Conservation (phyloP, 2,888 invertebrate species). For the Eupithecia dodoneata region DNA sequence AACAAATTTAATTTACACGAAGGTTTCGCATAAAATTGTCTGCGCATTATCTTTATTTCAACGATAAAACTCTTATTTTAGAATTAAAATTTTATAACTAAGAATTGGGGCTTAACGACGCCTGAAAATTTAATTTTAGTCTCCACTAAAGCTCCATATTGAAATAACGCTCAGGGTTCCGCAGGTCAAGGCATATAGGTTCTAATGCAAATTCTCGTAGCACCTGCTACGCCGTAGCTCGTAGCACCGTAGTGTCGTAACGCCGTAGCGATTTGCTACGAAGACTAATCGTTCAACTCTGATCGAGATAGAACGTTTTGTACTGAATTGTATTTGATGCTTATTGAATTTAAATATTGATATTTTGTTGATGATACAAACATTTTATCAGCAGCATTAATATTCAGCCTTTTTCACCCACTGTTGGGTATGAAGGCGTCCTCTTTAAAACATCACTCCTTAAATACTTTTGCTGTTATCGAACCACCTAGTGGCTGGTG, state of each 20-base stretch:
- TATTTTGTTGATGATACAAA: not conserved
- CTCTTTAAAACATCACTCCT: not conserved
- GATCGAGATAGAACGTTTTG: conserved; percentile 33
- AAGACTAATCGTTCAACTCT: conserved; percentile 35
- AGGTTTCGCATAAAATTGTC: not conserved
- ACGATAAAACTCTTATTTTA: not conserved
- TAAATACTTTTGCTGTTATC: not conserved
- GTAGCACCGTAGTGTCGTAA: conserved; percentile 43
- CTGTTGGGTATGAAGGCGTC: not conserved
- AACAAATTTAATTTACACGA: not conserved
- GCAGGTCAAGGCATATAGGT: conserved; percentile 37
- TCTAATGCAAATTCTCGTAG: conserved; percentile 35
- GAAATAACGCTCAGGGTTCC: conserved; percentile 26
- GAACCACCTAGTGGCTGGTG: not conserved
- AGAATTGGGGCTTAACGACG: not conserved
- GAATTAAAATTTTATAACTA: not conserved
- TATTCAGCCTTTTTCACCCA: not conserved
- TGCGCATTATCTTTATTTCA: not conserved
- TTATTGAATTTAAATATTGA: not conserved
- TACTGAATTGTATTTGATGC: conserved; percentile 9
- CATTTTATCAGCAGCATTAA: not conserved
- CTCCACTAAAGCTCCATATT: conserved; percentile 9
- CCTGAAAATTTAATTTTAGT: conserved; percentile 1
- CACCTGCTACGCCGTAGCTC: conserved; percentile 44
- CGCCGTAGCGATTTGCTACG: conserved; percentile 35